Evolutionary conservation across 2,888 invertebrate species (phyloP), one percentile per base, ranked within the genome.

Genomic region (Parnassius mnemosyne): DNA sequence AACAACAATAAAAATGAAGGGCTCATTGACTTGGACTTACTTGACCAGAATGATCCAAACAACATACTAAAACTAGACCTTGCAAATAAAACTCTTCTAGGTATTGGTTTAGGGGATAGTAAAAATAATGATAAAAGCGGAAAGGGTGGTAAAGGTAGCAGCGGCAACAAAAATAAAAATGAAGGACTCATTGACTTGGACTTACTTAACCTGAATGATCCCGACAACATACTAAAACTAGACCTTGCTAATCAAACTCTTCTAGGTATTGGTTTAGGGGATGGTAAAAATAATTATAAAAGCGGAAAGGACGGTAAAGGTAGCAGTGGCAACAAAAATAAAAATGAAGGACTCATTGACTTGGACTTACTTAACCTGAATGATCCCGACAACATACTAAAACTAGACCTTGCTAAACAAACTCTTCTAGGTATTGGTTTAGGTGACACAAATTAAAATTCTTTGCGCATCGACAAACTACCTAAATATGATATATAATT

Each of bases 31-130:
- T 50, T 70, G 34, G 68, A 63, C 46, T 62, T 71, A 34, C 60
- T 69, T 12, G 65, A 69, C 57, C 56, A 67, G 9, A 68, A 66
- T 20, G 68, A 66, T 49, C 58, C 56, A 1, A 63, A 65, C 53
- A 71, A 71, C 54, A 61, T 71, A 42, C 60, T 65, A 10, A 68
- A 67, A 41, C 53, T 68, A 44, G 68, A 69, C 25, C 34, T 70
- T 43, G 70, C 66, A 0, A 63, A 61, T 51, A 67, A 70, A 60
- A 12, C 63, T 20, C 60, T 53, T 20, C 67, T 65, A 56, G 71
- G 50, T 10, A 65, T 68, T 34, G 71, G 70, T 1, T 16, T 16
- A 3, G 58, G 57, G 25, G 56, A 50, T n/a, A 7, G 7, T 7
- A 34, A 34, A 34, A 49, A 49, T 9, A 13, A 13, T 9, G 68